Evolutionary conservation across 2,113 vertebrate genomes (phyloP), one percentile per base, ranked within the genome.

Genomic region (Willisornis vidua): DNA sequence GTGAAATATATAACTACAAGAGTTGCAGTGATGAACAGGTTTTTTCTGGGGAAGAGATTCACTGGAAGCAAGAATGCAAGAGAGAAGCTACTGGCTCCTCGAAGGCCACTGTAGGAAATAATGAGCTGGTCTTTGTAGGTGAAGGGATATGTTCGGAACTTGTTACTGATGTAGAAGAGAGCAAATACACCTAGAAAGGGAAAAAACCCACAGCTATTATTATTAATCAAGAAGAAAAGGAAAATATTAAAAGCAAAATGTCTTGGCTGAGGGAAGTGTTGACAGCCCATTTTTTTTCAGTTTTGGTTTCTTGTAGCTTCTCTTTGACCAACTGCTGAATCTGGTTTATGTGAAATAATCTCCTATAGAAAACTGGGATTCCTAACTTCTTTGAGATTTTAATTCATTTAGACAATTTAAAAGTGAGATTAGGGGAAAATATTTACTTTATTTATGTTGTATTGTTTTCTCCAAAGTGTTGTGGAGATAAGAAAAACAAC

Each of bases 51-150:
- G 72, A 99, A 99, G 62, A 98, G 97, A 20, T 98, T 96, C 63
- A 45, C 71, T 55, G 99, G 99, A 52, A 99, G 98, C 48, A 99
- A 98, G 97, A 99, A 99, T 5, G 98, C 99, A 88, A 99, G 98
- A 43, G 99, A 99, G 86, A 99, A 99, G 41, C 99, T 99, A 93
- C 99, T 98, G 29, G 99, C 99, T 58, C 99, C 99, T 91, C 99
- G 97, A 73, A 99, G 98, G 9, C 99, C 99, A 58, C 99, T 99
- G 87, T 99, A 99, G 83, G 99, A 98, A 94, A 99, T 97, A 80
- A 99, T 98, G 84, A 99, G 98, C 65, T 99, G 99, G 96, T 99
- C 99, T 95, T 99, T 99, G 68, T 98, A 31, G 96, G 98, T 99
- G 87, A 99, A 99, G 12, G 99, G 98, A 72, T 99, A 98, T 23